These are phyloP conservation scores for Polydrusus pterygomalis DNA, from an alignment of 2,888 invertebrate species.

Conservation along the genomic window DNA sequence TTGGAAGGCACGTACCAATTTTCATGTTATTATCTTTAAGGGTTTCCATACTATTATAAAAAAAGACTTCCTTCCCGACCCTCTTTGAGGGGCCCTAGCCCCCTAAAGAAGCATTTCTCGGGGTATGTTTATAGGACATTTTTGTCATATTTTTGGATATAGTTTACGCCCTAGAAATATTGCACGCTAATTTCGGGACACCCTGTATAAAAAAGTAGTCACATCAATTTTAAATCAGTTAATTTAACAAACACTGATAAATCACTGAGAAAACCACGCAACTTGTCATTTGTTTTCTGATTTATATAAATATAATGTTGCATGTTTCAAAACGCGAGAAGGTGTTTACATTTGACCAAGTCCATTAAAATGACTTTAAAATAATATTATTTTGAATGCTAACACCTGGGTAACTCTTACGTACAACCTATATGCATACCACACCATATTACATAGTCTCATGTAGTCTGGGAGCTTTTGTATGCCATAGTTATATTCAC, in stretches of 20 bases:
- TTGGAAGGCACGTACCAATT: too few relatives aligned
- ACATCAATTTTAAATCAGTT: not conserved
- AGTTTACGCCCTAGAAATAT: too few relatives aligned
- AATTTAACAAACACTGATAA: not conserved
- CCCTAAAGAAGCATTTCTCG: too few relatives aligned
- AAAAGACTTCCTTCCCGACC: too few relatives aligned
- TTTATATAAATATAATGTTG: slow-evolving; percentile 14
- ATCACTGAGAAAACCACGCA: not conserved
- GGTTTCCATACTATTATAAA: too few relatives aligned
- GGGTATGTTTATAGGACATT: too few relatives aligned
- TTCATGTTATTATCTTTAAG: too few relatives aligned
- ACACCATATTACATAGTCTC: not conserved
- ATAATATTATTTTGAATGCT: slow-evolving; percentile 22
- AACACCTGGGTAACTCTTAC: slow-evolving; percentile 18
- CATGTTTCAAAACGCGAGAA: slow-evolving; percentile 15
- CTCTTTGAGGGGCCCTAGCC: too few relatives aligned
- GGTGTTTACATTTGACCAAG: slow-evolving; percentile 18
- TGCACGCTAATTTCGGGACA: too few relatives aligned
- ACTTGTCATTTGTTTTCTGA: slow-evolving; percentile 15
- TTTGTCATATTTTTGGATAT: too few relatives aligned
- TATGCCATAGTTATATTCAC: too few relatives aligned
- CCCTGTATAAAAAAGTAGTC: too few relatives aligned
- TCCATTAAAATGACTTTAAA: slow-evolving; percentile 16
- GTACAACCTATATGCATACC: slow-evolving; percentile 15
- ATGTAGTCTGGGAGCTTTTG: not conserved